Base-by-base conservation (phyloP, 2,113 vertebrate genomes). In the Connochaetes taurinus region DNA sequence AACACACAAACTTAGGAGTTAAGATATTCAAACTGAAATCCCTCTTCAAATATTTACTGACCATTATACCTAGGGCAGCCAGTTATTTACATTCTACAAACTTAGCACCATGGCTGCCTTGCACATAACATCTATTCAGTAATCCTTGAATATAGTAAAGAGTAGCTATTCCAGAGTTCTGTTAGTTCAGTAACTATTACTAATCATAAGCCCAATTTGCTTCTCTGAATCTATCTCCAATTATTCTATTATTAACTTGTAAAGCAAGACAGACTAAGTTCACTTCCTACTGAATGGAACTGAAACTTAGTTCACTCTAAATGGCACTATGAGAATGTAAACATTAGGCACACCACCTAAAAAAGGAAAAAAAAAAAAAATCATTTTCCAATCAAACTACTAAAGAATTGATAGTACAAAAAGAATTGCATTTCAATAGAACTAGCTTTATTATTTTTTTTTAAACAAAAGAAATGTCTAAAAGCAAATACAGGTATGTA, bases 381-480 rank as follows among this genome's bases (percentile, higher is more conserved):
- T 53, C 43, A 53, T 88, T 87, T 81, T 43, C 71, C 52, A 76
- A 17, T 23, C 15, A 45, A 92, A 88, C 45, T 80, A 91, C 53
- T 93, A 90, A 98, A 97, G 62, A 98, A 97, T 7, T 76, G 91
- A 92, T 87, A 71, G n/a, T 94, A 95, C 97, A 74, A 87, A 97
- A 86, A 57, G 47, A 47, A 58, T 21, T 93, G 6, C 16, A 94
- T 92, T 98, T 97, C 92, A 98, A 97, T 97, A 97, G 97, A 98
- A 97, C 95, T 94, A 97, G 76, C 93, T 99, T 99, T 99, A 99
- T 99, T 96, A 7, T 83, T 87, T 4, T 98, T 98, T 98, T 92
- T 93, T 91, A 97, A 64, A 74, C 90, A 98, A 98, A 98, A 98
- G 96, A 90, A 88, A 43, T 85, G 53, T 84, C 98, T 98, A 95